Evolutionary conservation across 2,113 vertebrate species (phyloP), one percentile per base, ranked within the genome.

Genomic region (Hypocryptadius cinnamomeus): DNA sequence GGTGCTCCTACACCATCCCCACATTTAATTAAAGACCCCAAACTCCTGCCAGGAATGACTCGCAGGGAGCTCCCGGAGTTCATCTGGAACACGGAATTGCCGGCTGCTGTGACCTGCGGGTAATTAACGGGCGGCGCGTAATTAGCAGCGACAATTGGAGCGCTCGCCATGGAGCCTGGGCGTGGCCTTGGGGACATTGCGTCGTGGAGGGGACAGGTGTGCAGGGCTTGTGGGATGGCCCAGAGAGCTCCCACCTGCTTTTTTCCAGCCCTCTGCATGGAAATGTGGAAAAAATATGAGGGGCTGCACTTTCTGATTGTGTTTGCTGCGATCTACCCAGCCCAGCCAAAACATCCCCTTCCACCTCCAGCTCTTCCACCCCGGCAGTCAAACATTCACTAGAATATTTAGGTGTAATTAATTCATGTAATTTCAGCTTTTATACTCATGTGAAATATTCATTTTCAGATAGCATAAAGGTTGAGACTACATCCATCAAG

Each of bases 391-490:
- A 84, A 82, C 73, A 68, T 56, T 60, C 66, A 39, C 35, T 19
- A 7, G 51, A 87, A 89, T 80, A 47, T 63, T 93, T 80, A 65
- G 82, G 79, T 47, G 47, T 48, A 18, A 86, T 80, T 83, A 94
- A 90, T 88, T 86, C n/a, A 10, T 27, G n/a, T 31, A 21, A 74
- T 78, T 92, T 81, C 72, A 54, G 77, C 83, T 89, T 92, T 96
- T 90, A 94, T 71, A 69, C 56, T 47, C 8, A 11, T 31, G 59
- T 94, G 83, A 94, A 95, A 94, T 90, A 90, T 80, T 92, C 42
- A 71, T 96, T 95, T 86, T 73, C 23, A 5, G 57, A 17, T 51
- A 17, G 57, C 44, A 7, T 51, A 57, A 85, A 80, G 60, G 69
- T 84, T 90, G 80, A 89, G 33, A 30, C n/a, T 35, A 25, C 72